Conservation (phyloP, 2,113 vertebrate genomes). For the Raphicerus campestris region DNA sequence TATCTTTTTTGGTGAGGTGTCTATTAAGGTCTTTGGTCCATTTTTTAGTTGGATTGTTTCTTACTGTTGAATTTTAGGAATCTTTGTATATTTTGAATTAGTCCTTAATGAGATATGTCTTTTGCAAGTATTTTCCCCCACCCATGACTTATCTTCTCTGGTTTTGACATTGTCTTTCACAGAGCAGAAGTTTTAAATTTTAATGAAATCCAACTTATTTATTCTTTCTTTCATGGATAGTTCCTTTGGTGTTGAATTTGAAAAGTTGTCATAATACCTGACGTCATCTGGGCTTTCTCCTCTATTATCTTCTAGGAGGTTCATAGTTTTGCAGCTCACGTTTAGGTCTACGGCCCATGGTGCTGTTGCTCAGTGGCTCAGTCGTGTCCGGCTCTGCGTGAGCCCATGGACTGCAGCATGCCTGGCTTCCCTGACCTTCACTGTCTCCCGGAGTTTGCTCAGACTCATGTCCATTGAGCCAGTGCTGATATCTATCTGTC, state of each 20-base stretch:
- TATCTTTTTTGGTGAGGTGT: background rate
- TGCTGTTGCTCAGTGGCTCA: background rate
- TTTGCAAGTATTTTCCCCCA: background rate
- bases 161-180: background rate
- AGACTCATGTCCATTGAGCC: background rate
- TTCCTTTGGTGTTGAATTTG: background rate
- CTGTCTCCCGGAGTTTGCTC: background rate
- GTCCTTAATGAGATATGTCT: background rate
- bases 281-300: background rate
- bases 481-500: background rate
- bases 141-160: background rate
- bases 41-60: background rate
- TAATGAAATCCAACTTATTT: background rate
- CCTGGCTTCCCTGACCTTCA: background rate
- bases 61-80: background rate
- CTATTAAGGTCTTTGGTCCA: background rate
- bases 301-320: background rate
- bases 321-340: background rate
- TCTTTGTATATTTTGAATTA: background rate
- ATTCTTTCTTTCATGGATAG: background rate
- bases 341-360: background rate
- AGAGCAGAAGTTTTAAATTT: background rate
- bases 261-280: background rate
- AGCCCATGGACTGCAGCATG: background rate
- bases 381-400: rapidly evolving